A percentile compares a stretch with the other conserved stretches of the same genome.
Evolutionary conservation across 1,140 invertebrate genomes (phyloP).

Genomic region (Cryptotermes secundus): DNA sequence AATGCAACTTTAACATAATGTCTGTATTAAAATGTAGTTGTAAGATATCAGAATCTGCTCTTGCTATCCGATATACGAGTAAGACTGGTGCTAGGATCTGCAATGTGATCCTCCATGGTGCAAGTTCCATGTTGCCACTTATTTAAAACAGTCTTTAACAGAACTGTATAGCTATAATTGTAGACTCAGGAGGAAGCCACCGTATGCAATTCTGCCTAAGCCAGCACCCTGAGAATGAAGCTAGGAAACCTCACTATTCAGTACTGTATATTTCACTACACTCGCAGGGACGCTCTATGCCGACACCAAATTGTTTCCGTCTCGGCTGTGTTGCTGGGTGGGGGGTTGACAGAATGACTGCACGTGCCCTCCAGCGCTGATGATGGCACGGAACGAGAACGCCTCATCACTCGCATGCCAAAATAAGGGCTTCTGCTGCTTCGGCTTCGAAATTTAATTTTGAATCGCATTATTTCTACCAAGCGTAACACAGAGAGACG

Average conservation of each 20-base stretch:
- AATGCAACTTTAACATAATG: too few relatives aligned
- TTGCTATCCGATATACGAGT: too few relatives aligned
- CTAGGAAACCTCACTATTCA: not conserved
- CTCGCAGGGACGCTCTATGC: not conserved
- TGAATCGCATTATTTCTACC: slow-evolving; percentile 29
- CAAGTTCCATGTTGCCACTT: too few relatives aligned
- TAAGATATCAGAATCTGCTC: too few relatives aligned
- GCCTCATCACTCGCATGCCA: slow-evolving; percentile 4
- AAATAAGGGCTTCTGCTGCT: slow-evolving; percentile 10
- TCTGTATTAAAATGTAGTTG: too few relatives aligned
- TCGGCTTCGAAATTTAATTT: slow-evolving; percentile 31
- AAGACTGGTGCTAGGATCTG: too few relatives aligned
- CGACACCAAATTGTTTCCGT: slow-evolving; percentile 18
- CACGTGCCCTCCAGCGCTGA: slow-evolving; percentile 11
- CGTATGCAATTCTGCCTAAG: too few relatives aligned
- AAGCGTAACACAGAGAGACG: not conserved
- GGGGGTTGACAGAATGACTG: not conserved
- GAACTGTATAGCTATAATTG: too few relatives aligned
- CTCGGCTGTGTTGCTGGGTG: not conserved
- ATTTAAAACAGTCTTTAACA: too few relatives aligned
- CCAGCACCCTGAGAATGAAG: too few relatives aligned
- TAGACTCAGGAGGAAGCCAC: too few relatives aligned
- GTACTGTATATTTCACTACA: not conserved
- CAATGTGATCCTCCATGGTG: too few relatives aligned
- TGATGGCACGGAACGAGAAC: not conserved